Percentiles rank a stretch among this genome's conserved stretches.
Conservation (phyloP, 2,888 invertebrate genomes). For the Lissocephala sabroskyi region DNA sequence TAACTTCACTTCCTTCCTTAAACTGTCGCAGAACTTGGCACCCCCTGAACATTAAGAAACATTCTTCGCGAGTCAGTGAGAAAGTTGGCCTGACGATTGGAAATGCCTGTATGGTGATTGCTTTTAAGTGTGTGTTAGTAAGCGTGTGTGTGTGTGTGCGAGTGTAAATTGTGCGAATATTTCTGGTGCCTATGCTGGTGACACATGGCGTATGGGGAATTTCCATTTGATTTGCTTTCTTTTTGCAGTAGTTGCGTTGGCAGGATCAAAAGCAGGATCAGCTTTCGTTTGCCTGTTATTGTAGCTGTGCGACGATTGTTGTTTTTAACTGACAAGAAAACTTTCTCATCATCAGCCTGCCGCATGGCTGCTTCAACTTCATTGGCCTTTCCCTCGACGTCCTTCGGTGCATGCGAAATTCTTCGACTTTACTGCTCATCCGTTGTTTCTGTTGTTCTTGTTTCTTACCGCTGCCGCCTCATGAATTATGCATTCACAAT, state of each 20-base stretch:
- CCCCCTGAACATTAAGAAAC: too few relatives aligned
- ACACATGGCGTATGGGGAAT: slow-evolving; percentile 52
- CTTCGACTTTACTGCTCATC: slow-evolving; percentile 23
- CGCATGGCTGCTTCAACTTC: slow-evolving; percentile 29
- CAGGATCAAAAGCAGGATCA: slow-evolving; percentile 1
- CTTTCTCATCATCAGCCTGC: too few relatives aligned
- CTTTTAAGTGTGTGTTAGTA: background rate
- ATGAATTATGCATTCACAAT: slow-evolving; percentile 62
- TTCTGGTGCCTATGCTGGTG: slow-evolving; percentile 11
- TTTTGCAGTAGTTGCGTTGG: slow-evolving; percentile 26
- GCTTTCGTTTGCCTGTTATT: background rate
- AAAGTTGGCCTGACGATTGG: too few relatives aligned
- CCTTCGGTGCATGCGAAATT: slow-evolving; percentile 26
- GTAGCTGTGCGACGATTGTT: background rate
- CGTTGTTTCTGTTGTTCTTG: background rate
- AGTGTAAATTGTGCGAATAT: slow-evolving; percentile 1
- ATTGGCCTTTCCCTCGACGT: slow-evolving; percentile 37
- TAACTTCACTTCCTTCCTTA: too few relatives aligned
- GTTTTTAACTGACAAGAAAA: background rate
- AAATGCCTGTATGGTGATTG: too few relatives aligned
- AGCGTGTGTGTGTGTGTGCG: background rate
- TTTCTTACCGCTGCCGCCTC: slow-evolving; percentile 26
- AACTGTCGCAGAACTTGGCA: too few relatives aligned
- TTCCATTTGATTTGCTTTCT: slow-evolving; percentile 41
- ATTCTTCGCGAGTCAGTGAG: too few relatives aligned